Evolutionary conservation across 2,888 invertebrate genomes (phyloP).

Genomic region (Panorpa germanica): DNA sequence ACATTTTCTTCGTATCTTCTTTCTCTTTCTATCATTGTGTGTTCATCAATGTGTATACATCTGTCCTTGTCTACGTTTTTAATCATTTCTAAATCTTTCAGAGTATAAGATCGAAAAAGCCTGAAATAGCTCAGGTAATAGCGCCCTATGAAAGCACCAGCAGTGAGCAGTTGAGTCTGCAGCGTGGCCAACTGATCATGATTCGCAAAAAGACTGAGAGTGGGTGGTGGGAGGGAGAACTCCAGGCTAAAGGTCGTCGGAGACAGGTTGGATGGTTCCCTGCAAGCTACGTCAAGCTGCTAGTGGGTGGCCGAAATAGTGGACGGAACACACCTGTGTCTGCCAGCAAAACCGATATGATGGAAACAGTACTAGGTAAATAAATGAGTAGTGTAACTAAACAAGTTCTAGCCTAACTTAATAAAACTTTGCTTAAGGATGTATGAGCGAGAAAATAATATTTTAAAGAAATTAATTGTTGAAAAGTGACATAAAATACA

Average conservation of each 20-base stretch:
- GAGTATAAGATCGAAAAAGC: conserved; percentile 51
- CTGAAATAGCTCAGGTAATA: conserved; percentile 87
- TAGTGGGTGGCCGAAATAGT: conserved; percentile 46
- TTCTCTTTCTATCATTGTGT: too few species aligned
- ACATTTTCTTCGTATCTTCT: too few species aligned
- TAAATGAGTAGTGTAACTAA: background rate
- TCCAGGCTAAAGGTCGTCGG: conserved; percentile 80
- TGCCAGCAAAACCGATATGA: conserved; percentile 42
- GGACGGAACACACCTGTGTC: conserved; percentile 58
- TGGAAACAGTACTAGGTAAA: conserved; percentile 24
- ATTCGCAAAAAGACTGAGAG: conserved; percentile 93
- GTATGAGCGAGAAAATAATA: too few species aligned
- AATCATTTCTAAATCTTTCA: too few species aligned
- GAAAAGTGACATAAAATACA: background rate
- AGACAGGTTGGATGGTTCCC: conserved; percentile 98
- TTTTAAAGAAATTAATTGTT: background rate
- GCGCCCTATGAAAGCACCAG: conserved; percentile 86
- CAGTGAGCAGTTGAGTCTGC: conserved; percentile 75
- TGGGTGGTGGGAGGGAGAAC: conserved; percentile 99
- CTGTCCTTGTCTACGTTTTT: too few species aligned
- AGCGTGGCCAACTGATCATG: conserved; percentile 82
- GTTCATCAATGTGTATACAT: too few species aligned
- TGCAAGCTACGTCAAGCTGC: conserved; percentile 85
- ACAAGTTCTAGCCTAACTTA: background rate
- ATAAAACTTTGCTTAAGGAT: too few species aligned